phyloP scores from a whole-genome alignment of 2,113 vertebrate genomes.

The Ptyas mucosa region DNA sequence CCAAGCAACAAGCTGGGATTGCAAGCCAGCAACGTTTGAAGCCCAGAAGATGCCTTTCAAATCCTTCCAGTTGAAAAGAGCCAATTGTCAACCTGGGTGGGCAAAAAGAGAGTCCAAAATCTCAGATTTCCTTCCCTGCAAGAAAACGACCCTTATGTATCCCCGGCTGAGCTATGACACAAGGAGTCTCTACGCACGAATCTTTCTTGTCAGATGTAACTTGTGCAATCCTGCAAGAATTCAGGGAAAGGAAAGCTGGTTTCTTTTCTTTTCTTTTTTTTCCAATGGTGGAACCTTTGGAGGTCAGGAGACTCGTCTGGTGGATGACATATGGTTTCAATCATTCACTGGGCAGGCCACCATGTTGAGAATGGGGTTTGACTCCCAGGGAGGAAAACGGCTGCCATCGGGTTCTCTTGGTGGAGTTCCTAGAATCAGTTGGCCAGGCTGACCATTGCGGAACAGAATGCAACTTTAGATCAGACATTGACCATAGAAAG shows the following conservation, averaged over 20 bases:
- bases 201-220: background rate
- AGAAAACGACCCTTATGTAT: background rate
- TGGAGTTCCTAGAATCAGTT: background rate
- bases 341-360: background rate
- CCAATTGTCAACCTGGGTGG: background rate
- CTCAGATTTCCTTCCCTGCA: background rate
- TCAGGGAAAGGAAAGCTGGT: background rate
- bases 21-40: background rate
- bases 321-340: background rate
- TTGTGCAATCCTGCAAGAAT: background rate
- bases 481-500: background rate
- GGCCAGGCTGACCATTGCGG: background rate
- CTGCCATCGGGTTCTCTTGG: background rate
- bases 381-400: too few species aligned
- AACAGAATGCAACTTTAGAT: background rate
- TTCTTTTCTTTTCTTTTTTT: background rate
- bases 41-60: background rate
- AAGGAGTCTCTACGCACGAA: background rate
- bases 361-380: background rate
- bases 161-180: background rate
- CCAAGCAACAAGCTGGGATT: background rate
- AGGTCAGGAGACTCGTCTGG: background rate
- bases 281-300: background rate
- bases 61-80: background rate
- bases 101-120: background rate